Evolutionary conservation across 2,113 vertebrate genomes (phyloP), one percentile per base, ranked within the genome.

Genomic region (Chaetodon trifascialis): DNA sequence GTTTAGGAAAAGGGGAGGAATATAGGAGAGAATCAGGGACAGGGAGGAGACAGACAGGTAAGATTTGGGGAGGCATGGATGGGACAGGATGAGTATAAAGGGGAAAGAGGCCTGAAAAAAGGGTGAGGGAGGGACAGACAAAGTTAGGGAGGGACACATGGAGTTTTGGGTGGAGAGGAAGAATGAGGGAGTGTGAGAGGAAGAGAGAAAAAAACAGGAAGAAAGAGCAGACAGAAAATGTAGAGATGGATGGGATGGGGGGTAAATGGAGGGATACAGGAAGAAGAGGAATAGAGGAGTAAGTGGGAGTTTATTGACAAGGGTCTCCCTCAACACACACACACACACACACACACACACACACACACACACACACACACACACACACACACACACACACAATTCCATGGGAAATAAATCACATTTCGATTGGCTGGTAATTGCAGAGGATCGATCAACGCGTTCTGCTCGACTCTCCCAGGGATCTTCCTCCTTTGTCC

Each of bases 341-440:
- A 46, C 58, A 44, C 73, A 59, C 55, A 52, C 69, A 66, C 64
- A 74, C 72, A 71, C 47, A 55, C 82, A 63, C 55, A 71, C 64
- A 62, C 76, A 65, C 72, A 82, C 67, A 73, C 72, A 46, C 58
- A 38, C 73, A 54, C 55, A 52, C 68, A 66, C 64, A 74, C 72
- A 71, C 47, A 55, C 67, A 73, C 72, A 46, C 58, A 38, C 73
- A 54, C 55, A 52, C 68, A 66, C 64, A 74, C 72, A 71, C 47
- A 96, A 99, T 99, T 99, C 96, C 95, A 95, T 90, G 94, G 95
- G 96, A 99, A 97, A 99, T 99, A 99, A 99, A 99, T 99, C 98
- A 98, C 96, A 96, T 98, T 99, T 99, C 98, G 97, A 99, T 99
- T 98, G 97, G 96, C 96, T 99, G 96, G 97, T 99, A 99, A 99